These are phyloP conservation scores for Blastomussa wellsi DNA, from an alignment of 92 coral and sea anemone genomes.

Conservation along the genomic window DNA sequence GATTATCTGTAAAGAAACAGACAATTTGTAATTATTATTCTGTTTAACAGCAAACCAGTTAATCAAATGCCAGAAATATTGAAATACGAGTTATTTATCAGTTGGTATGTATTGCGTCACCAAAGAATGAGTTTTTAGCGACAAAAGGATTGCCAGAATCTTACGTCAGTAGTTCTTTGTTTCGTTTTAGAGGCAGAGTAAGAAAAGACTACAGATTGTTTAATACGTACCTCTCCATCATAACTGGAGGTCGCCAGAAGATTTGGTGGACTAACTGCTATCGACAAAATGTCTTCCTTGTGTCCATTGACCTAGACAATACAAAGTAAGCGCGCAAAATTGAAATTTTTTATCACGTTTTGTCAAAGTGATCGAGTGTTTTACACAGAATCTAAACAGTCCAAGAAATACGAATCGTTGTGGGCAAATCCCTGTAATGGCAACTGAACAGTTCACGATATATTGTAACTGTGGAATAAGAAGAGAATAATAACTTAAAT, in stretches of 20 bases:
- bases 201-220: not conserved
- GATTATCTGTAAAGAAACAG: constrained; percentile 66
- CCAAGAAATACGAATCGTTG: not conserved
- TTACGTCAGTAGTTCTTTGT: not conserved
- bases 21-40: not conserved
- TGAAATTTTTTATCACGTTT: not conserved
- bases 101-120: not conserved
- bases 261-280: constrained; percentile 95
- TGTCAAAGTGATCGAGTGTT: not conserved
- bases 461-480: not conserved
- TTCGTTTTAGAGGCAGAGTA: not conserved
- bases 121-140: not conserved
- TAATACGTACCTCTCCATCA: constrained; percentile 91
- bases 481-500: no score
- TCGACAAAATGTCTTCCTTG: constrained; percentile 90
- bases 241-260: constrained; percentile 96
- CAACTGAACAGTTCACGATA: not conserved
- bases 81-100: not conserved
- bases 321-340: not conserved
- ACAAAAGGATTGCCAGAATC: not conserved
- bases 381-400: not conserved
- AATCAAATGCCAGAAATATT: not conserved
- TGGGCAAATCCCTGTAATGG: not conserved
- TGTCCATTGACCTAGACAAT: constrained; percentile 83
- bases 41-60: not conserved